phyloP scores from a whole-genome alignment of 2,113 vertebrate species.

The Ailuropoda melanoleuca region DNA sequence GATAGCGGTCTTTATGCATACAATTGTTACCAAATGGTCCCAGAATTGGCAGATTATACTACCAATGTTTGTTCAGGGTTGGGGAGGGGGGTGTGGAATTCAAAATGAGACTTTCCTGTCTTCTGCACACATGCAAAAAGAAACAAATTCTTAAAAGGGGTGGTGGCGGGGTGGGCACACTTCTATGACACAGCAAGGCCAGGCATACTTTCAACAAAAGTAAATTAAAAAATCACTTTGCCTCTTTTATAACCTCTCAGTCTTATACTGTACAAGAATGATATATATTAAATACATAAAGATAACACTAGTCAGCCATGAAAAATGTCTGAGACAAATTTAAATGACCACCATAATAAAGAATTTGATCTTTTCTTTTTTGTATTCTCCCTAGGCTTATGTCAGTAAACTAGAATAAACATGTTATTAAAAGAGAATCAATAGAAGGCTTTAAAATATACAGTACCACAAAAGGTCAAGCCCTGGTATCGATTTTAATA shows the following conservation, averaged over 20 bases:
- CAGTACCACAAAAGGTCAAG: slow-evolving; percentile 84
- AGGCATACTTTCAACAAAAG: neutral
- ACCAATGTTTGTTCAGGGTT: neutral
- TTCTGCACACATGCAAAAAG: slow-evolving; percentile 6
- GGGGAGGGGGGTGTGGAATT: neutral
- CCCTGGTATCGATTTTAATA: slow-evolving; percentile 85
- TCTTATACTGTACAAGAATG: neutral
- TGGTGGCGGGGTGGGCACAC: accelerated
- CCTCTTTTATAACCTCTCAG: neutral
- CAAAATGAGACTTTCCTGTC: slow-evolving; percentile 38
- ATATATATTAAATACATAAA: slow-evolving; percentile 54
- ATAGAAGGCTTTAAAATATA: slow-evolving; percentile 84
- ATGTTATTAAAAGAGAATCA: slow-evolving; percentile 86
- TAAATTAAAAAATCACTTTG: neutral
- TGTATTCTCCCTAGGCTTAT: slow-evolving; percentile 73
- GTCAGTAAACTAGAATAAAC: slow-evolving; percentile 86
- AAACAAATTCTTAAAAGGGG: neutral
- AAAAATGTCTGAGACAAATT: slow-evolving; percentile 61
- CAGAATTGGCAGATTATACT: neutral
- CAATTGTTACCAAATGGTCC: neutral
- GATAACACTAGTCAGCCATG: neutral
- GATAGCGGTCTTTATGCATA: slow-evolving; percentile 31
- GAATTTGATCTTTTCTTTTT: slow-evolving; percentile 65
- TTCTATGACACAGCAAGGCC: neutral
- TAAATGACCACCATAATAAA: slow-evolving; percentile 63